Conservation (phyloP, 1,140 invertebrate species). For the Popillia japonica region DNA sequence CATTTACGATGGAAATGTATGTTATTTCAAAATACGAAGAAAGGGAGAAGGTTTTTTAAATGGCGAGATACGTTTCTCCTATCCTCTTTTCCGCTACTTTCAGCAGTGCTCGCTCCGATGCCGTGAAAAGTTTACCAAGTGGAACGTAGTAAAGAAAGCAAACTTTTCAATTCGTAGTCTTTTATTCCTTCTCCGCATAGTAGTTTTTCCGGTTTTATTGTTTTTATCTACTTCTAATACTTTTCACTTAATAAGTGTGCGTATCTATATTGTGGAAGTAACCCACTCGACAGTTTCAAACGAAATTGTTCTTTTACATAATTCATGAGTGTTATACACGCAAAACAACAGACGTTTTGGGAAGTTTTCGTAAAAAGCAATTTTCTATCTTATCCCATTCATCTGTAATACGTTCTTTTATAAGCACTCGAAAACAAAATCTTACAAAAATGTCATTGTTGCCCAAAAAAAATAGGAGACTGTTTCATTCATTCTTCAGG, state of each 20-base stretch:
- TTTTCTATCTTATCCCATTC: too few species aligned
- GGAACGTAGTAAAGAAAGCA: conserved; percentile 6
- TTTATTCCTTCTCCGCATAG: not conserved
- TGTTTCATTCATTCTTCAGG: too few species aligned
- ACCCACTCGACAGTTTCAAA: too few species aligned
- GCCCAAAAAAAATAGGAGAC: too few species aligned
- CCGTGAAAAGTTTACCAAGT: conserved; percentile 24
- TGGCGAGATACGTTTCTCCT: conserved; percentile 23
- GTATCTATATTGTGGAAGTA: too few species aligned
- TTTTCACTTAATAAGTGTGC: not conserved
- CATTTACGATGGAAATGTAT: conserved; percentile 38
- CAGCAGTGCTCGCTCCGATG: not conserved
- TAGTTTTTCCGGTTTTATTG: not conserved
- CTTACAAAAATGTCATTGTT: too few species aligned
- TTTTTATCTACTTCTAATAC: not conserved
- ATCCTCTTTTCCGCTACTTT: not conserved
- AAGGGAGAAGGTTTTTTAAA: conserved; percentile 12
- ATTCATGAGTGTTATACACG: too few species aligned
- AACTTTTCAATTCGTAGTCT: not conserved
- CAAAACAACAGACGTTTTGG: too few species aligned
- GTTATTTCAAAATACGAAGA: conserved; percentile 24
- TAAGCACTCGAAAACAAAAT: too few species aligned
- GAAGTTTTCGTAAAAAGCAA: too few species aligned
- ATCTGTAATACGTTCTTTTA: too few species aligned
- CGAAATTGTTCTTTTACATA: too few species aligned